Conservation (phyloP, 2,797 vertebrate species). For the Gallinago nigripennis region DNA sequence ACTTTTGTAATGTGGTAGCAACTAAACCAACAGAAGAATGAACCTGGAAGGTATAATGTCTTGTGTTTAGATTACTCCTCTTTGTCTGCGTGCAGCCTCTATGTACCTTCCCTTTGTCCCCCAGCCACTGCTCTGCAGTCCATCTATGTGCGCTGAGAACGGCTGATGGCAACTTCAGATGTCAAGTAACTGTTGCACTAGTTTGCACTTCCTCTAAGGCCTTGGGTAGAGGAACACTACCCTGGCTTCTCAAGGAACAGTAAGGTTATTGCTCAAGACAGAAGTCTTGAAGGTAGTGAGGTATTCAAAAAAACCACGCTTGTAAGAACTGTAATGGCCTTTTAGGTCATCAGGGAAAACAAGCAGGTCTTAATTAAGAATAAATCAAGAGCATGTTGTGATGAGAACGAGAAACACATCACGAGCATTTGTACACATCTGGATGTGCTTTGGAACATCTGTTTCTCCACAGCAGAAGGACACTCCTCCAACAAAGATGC, state of each 20-base stretch:
- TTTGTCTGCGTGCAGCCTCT: neutral
- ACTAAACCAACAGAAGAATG: neutral
- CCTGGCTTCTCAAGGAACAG: neutral
- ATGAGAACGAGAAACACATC: conserved; percentile 51
- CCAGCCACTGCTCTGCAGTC: neutral
- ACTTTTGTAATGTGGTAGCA: neutral
- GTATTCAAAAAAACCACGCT: conserved; percentile 33
- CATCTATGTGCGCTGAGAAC: neutral
- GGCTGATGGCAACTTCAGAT: neutral
- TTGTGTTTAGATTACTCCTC: neutral
- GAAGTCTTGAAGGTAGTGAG: neutral
- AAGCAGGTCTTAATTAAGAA: conserved; percentile 40
- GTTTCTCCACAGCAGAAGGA: neutral
- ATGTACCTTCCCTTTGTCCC: neutral
- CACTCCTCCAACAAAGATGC: conserved; percentile 13
- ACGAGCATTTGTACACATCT: conserved; percentile 67
- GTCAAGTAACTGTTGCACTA: neutral
- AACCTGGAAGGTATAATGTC: neutral
- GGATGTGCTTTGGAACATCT: conserved; percentile 48
- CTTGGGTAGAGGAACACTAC: neutral
- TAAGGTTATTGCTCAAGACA: neutral
- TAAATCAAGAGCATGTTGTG: conserved; percentile 48
- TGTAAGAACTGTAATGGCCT: neutral
- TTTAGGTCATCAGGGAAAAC: conserved; percentile 11
- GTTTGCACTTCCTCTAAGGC: neutral